Percentiles rank a stretch among this genome's conserved stretches.
These are phyloP conservation scores for Drosophila fulvimacula DNA, from an alignment of 2,888 invertebrate species.

Conservation along the genomic window DNA sequence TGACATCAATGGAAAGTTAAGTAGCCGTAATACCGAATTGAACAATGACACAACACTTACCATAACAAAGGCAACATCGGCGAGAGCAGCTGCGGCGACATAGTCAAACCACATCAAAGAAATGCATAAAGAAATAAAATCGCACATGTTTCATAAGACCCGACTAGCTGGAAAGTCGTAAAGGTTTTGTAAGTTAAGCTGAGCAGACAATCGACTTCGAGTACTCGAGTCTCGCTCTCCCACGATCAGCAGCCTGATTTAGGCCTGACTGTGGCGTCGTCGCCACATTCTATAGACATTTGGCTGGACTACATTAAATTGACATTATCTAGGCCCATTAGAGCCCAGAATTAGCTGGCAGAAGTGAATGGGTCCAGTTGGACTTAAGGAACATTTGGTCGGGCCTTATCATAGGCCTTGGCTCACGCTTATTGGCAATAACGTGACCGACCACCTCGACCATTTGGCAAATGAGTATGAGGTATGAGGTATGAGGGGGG, in stretches of 20 bases:
- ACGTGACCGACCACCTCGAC: conserved; percentile 20
- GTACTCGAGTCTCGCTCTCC: conserved; percentile 25
- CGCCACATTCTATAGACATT: conserved; percentile 1
- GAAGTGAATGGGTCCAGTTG: conserved; percentile 5
- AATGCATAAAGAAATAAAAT: conserved; percentile 44
- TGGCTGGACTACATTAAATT: conserved; percentile 2
- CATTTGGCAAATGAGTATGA: conserved; percentile 28
- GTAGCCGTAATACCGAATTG: conserved; percentile 47
- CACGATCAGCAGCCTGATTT: conserved; percentile 13
- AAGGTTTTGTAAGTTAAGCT: conserved; percentile 50
- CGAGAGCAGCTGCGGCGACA: neutral
- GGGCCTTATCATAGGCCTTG: conserved; percentile 21
- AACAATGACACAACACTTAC: conserved; percentile 53
- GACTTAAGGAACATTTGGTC: neutral
- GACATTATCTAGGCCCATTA: neutral
- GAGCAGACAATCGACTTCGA: conserved; percentile 36
- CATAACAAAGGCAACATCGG: conserved; percentile 19
- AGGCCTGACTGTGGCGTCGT: neutral
- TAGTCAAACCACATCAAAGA: conserved; percentile 50
- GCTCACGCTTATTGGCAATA: conserved; percentile 25
- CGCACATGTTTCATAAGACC: conserved; percentile 51
- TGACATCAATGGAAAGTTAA: conserved; percentile 52
- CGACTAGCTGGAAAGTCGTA: conserved; percentile 34
- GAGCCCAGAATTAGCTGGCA: neutral
- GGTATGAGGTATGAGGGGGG: conserved; percentile 33